phyloP scores from a whole-genome alignment of 2,888 invertebrate genomes.

The Nymphalis urticae region DNA sequence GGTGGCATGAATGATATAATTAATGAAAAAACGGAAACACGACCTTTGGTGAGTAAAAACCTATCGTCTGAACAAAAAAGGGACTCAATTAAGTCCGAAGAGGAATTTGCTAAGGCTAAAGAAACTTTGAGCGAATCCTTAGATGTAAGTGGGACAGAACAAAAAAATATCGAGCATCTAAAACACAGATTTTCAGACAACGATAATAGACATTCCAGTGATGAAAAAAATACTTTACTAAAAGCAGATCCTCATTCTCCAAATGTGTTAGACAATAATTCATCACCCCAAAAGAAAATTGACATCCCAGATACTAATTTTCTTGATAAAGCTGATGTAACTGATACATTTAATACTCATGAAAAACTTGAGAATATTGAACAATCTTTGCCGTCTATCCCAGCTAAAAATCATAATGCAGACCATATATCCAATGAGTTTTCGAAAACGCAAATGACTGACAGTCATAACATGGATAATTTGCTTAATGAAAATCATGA shows the following conservation, averaged over 20 bases:
- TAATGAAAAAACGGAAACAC: constrained; percentile 13
- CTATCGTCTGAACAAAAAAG: constrained; percentile 7
- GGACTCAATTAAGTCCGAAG: constrained; percentile 1
- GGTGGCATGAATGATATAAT: constrained; percentile 1
- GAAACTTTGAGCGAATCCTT: background rate
- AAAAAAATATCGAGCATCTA: background rate
- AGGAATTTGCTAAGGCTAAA: background rate
- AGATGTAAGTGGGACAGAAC: background rate
- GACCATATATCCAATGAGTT: constrained; percentile 7
- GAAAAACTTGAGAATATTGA: background rate
- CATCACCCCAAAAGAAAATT: background rate
- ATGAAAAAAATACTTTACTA: background rate
- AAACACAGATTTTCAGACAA: background rate
- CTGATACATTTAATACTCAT: background rate
- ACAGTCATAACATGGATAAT: background rate
- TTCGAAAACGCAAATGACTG: constrained; percentile 7
- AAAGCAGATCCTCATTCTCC: background rate
- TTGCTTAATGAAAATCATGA: constrained; percentile 1
- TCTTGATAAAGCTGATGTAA: background rate
- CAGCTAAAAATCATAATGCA: background rate
- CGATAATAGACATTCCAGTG: background rate
- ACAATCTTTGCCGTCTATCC: background rate
- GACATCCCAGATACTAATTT: background rate
- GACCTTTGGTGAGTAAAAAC: background rate
- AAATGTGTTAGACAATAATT: background rate